A percentile compares a stretch with the other conserved stretches of the same genome.
Evolutionary conservation across 2,888 invertebrate genomes (phyloP).

Genomic region (Lamproptera curius): DNA sequence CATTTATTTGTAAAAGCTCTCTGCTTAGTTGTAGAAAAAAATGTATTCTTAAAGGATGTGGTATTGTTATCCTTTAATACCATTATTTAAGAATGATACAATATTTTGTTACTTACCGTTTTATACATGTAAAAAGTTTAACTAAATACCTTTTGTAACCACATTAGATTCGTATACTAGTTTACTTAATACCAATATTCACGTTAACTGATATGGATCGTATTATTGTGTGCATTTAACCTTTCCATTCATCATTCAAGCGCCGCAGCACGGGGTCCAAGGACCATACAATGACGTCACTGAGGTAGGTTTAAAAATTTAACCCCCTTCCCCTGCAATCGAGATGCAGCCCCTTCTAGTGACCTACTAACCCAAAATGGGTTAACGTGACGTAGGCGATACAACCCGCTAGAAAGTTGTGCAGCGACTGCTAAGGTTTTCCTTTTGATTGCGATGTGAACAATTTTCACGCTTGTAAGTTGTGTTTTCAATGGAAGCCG

Average conservation of each 20-base stretch:
- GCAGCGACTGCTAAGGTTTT: conserved; percentile 21
- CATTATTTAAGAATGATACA: too few species aligned
- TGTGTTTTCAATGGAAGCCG: conserved; percentile 66
- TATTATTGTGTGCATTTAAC: conserved; percentile 35
- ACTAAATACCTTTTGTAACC: too few species aligned
- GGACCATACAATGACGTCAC: conserved; percentile 57
- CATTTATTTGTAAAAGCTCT: too few species aligned
- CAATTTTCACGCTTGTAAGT: conserved; percentile 35
- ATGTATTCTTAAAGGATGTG: too few species aligned
- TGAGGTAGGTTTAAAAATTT: conserved; percentile 54
- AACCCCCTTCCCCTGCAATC: conserved; percentile 44
- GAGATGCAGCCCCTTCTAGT: conserved; percentile 63
- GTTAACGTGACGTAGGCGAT: conserved; percentile 65
- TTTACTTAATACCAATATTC: too few species aligned
- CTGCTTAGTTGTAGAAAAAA: too few species aligned
- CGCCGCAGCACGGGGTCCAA: conserved; percentile 37
- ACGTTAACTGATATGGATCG: not conserved
- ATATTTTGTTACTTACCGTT: too few species aligned
- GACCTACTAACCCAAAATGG: conserved; percentile 74
- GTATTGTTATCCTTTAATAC: too few species aligned
- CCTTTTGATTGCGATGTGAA: conserved; percentile 34
- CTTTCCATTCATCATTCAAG: conserved; percentile 70
- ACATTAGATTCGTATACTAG: too few species aligned
- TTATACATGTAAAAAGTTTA: too few species aligned
- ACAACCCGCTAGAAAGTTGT: conserved; percentile 46